phyloP scores from a whole-genome alignment of 2,113 vertebrate species.

The Stomatorhinus ivindoensis region DNA sequence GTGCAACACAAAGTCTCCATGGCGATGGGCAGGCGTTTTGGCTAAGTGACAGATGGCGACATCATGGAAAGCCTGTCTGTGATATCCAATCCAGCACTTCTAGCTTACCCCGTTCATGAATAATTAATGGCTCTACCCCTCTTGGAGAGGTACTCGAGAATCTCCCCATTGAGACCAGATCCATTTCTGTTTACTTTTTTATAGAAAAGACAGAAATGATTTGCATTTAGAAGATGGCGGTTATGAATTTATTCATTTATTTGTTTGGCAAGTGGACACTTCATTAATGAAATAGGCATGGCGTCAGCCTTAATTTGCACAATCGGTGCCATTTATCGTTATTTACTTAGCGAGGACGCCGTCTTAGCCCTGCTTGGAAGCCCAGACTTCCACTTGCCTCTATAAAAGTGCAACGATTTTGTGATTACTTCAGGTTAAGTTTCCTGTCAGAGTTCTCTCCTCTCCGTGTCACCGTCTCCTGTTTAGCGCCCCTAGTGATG shows the following conservation, averaged over 20 bases:
- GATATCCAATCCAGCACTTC: not conserved
- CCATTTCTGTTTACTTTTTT: conserved; percentile 1
- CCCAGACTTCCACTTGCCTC: not conserved
- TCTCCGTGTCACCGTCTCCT: not conserved
- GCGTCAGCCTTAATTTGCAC: not conserved
- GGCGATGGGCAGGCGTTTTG: not conserved
- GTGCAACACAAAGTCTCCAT: not conserved
- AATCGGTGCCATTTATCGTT: not conserved
- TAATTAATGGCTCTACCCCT: not conserved
- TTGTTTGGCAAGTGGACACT: not conserved
- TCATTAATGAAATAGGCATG: not conserved
- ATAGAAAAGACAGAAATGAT: not conserved
- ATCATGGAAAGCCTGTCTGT: not conserved
- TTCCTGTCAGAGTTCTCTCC: not conserved
- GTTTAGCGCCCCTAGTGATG: not conserved
- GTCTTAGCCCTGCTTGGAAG: not conserved
- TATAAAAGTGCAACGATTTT: not conserved
- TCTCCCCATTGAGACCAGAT: not conserved
- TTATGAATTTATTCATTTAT: not conserved
- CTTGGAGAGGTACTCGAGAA: not conserved
- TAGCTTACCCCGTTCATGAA: not conserved
- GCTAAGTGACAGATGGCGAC: not conserved
- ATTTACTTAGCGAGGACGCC: not conserved
- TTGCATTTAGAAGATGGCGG: not conserved
- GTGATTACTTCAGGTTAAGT: not conserved